Base-by-base conservation (phyloP, 1,140 invertebrate genomes). In the Trichonephila clavipes region DNA sequence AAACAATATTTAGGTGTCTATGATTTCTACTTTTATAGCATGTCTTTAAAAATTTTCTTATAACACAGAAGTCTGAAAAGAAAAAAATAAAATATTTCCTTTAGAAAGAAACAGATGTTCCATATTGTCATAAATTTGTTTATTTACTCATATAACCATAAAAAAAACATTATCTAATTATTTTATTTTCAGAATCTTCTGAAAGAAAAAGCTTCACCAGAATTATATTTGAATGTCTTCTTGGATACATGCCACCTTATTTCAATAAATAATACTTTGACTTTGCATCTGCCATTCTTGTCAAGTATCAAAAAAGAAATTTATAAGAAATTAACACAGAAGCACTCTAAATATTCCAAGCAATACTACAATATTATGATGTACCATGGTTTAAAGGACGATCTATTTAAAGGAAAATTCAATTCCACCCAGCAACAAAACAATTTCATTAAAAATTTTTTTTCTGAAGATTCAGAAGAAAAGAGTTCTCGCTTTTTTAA, bases 211-310 rank as follows among this genome's bases (percentile, higher is more conserved):
- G 61, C 14, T 88, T 8, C 44, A 14, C 34, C 28, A 24, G 40
- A 62, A 1, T 21, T 88, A 40, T 69, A 62, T 44, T 14, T 88
- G 64, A 88, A 88, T 69, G 66, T 88, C 51, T 88, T 88, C 40
- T 44, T 88, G 1, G 61, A 69, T 58, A 21, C 24, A 28, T 88
- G 87, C 21, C 44, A 72, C 19, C 21, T 88, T 51, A 19, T 21
- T 16, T 88, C 64, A 12, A 6, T 40, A 40, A 40, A 28, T 51
- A 24, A 24, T 69, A 10, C 61, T 59, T 88, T 86, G 72, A 89
- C 28, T 28, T 77, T 69, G 4, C 40, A 72, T 24, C 40, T 58
- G 51, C 24, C 87, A 72, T 44, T 88, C 51, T 51, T 88, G 8
- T 51, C 72, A 16, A 69, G 0, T 58, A 21, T 88, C n/a, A 40